Evolutionary conservation across 1,140 invertebrate species (phyloP).

Genomic region (Drosophila fuyamai): DNA sequence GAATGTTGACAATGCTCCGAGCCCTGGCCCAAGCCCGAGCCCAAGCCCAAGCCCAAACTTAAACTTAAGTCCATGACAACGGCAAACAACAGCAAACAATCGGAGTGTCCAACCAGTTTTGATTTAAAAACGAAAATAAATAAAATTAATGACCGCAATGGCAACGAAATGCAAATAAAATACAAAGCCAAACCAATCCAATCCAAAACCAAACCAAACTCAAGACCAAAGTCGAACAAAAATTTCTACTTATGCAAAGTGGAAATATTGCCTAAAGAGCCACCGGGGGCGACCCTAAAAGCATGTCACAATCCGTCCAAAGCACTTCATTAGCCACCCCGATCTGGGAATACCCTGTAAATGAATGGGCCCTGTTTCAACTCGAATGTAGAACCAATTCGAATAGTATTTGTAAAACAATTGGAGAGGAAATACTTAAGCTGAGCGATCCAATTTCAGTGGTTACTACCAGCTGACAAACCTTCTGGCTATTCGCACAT

Average conservation of each 20-base stretch:
- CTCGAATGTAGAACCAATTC: too few species aligned
- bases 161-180: constrained; percentile 81
- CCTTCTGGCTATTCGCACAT: not conserved
- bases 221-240: constrained; percentile 41
- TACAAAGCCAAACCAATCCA: constrained; percentile 49
- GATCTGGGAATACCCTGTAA: not conserved
- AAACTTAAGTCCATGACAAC: constrained; percentile 34
- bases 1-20: constrained; percentile 59
- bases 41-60: constrained; percentile 14
- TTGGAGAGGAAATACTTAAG: not conserved
- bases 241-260: constrained; percentile 83
- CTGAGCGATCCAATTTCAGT: too few species aligned
- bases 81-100: constrained; percentile 79
- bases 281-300: constrained; percentile 72
- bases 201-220: constrained; percentile 29
- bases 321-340: not conserved
- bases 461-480: not conserved
- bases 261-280: constrained; percentile 81
- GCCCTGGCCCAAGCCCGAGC: constrained; percentile 23
- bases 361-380: too few species aligned
- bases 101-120: constrained; percentile 61
- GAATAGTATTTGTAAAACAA: not conserved
- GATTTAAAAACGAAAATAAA: constrained; percentile 73
- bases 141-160: constrained; percentile 77
- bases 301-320: constrained; percentile 73